Evolutionary conservation across 37 sponge, comb jelly and placozoan species (phyloP).

Genomic region (Spongilla lacustris): DNA sequence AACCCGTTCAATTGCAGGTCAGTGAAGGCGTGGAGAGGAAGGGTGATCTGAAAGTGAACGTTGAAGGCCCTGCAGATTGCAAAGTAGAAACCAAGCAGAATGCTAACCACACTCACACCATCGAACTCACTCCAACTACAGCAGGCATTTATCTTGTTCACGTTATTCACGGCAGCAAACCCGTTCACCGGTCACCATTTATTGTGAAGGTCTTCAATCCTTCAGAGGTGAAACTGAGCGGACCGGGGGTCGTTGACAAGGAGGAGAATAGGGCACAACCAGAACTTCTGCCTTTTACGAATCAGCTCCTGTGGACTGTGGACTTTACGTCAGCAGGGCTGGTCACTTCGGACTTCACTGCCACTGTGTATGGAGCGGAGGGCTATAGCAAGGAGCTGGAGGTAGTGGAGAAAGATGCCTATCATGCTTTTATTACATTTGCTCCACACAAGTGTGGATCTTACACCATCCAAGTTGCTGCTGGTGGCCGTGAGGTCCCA

Average conservation of each 20-base stretch:
- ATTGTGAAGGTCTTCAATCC: conserved; percentile 81
- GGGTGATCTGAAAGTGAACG: conserved; percentile 63
- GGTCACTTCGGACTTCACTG: conserved; percentile 51
- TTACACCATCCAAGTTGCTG: conserved; percentile 60
- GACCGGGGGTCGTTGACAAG: conserved; percentile 68
- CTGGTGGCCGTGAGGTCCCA: conserved; percentile 42
- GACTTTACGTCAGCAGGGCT: conserved; percentile 74
- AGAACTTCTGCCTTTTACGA: conserved; percentile 5
- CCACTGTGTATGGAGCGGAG: conserved; percentile 64
- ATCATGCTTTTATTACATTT: conserved; percentile 14
- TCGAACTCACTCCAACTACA: conserved; percentile 74
- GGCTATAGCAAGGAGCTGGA: conserved; percentile 35
- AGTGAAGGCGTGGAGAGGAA: conserved; percentile 30
- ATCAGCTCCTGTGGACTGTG: conserved; percentile 50
- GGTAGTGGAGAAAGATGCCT: conserved; percentile 44
- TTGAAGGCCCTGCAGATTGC: conserved; percentile 80
- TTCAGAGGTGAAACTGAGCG: conserved; percentile 43
- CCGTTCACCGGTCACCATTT: conserved; percentile 72
- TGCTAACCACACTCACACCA: conserved; percentile 62
- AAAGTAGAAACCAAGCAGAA: conserved; percentile 79
- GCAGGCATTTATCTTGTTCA: conserved; percentile 79
- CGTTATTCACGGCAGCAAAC: conserved; percentile 65
- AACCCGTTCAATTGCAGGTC: conserved; percentile 79
- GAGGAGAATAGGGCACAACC: neutral
- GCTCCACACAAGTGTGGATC: conserved; percentile 71